Evolutionary conservation across 2,888 invertebrate genomes (phyloP), one percentile per base, ranked within the genome.

Genomic region (Limnephilus marmoratus): DNA sequence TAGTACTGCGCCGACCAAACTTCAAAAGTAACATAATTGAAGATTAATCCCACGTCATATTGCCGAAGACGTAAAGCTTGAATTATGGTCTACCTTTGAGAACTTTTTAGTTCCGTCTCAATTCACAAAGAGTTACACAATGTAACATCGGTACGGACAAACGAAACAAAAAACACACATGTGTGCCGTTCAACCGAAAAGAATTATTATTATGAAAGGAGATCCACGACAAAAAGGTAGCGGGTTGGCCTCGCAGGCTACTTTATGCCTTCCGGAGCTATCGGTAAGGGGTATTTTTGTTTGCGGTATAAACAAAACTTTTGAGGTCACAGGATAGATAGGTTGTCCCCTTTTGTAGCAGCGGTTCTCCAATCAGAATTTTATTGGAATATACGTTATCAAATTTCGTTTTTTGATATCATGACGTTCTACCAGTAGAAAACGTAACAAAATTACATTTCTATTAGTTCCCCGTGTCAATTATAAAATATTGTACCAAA

Each of bases 11-110:
- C 90, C 92, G 90, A 92, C 87, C 82, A 34, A 86, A 83, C 45
- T 34, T 92, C 90, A 92, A 92, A 88, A 92, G 92, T 90, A 90
- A 91, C 91, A 93, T 93, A 93, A 93, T 93, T 92, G 93, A 93
- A 93, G 93, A 93, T 93, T 93, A 93, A 93, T 93, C 92, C 93
- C 86, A 90, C 82, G 91, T 93, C 93, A 92, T 93, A 92, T 91
- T 91, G 93, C 92, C 92, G 93, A 93, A 92, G 93, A 92, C 93
- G 83, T 91, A 92, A 92, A 93, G 91, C 93, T 87, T 93, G 93
- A 93, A 91, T 92, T 93, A 93, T 93, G 93, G 92, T 45, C 89
- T 90, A 89, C 90, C 92, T 91, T 93, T 92, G 83, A 81, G 93
- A 93, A 91, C 92, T 91, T 92, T 93, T 93, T 91, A 91, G 92